Conservation (phyloP, 1,140 invertebrate genomes). For the Euglossa dilemma region DNA sequence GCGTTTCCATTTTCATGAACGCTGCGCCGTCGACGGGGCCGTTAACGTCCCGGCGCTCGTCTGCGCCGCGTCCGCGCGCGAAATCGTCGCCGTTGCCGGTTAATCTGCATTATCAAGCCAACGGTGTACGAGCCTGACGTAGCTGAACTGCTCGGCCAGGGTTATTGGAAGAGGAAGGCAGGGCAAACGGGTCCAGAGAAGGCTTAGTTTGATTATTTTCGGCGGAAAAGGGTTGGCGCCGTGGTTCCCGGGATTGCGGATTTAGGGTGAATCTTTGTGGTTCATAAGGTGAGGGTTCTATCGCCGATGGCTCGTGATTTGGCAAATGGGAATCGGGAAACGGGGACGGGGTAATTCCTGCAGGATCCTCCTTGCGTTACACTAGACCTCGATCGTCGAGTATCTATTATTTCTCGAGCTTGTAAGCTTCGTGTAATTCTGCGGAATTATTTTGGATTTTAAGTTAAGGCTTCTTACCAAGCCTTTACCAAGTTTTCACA, state of each 20-base stretch:
- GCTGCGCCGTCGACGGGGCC: conserved; percentile 22
- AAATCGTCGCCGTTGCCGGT: conserved; percentile 8
- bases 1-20: conserved; percentile 62
- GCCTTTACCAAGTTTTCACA: too few species aligned
- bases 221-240: not conserved
- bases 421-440: too few species aligned
- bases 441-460: too few species aligned
- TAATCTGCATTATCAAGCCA: conserved; percentile 19
- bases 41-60: conserved; percentile 36
- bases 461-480: too few species aligned
- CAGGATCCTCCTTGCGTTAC: too few species aligned
- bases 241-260: not conserved
- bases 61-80: conserved; percentile 29
- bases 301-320: too few species aligned
- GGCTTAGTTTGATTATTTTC: not conserved
- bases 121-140: not conserved
- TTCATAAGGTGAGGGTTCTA: not conserved
- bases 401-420: too few species aligned
- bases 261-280: not conserved
- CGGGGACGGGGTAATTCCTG: too few species aligned
- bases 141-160: not conserved
- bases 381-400: too few species aligned
- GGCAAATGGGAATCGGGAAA: too few species aligned
- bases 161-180: not conserved
- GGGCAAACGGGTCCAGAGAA: not conserved